Evolutionary conservation across 2,888 invertebrate species (phyloP).

Genomic region (Xestia ashworthii): DNA sequence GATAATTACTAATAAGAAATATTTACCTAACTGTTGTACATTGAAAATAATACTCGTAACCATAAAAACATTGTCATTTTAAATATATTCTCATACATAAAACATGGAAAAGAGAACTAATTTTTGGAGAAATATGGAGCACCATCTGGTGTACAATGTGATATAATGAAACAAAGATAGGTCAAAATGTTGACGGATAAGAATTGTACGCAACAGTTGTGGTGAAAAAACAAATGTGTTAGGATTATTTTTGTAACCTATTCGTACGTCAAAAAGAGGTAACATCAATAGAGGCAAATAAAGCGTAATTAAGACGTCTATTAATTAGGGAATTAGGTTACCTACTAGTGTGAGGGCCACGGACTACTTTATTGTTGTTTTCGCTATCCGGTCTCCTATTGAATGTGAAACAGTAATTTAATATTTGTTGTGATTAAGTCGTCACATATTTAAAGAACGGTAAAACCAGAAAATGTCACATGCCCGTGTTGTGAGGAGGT

Average conservation of each 20-base stretch:
- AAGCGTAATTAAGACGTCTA: neutral
- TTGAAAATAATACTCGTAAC: slow-evolving; percentile 10
- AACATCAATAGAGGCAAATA: neutral
- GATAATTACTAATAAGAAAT: slow-evolving; percentile 37
- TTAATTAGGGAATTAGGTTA: neutral
- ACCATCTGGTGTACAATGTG: neutral
- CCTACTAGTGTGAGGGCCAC: neutral
- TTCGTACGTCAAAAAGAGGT: neutral
- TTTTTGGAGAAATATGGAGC: neutral
- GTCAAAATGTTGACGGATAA: neutral
- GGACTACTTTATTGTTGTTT: too few species aligned
- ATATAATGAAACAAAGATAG: neutral
- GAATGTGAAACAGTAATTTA: too few species aligned
- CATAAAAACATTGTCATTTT: slow-evolving; percentile 19
- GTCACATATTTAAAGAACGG: too few species aligned
- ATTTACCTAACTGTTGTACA: neutral
- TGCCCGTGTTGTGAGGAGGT: too few species aligned
- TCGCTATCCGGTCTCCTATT: too few species aligned
- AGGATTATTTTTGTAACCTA: neutral
- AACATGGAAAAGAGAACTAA: neutral
- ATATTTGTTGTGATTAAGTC: too few species aligned
- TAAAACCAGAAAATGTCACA: too few species aligned
- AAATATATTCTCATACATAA: slow-evolving; percentile 9
- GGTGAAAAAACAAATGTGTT: neutral
- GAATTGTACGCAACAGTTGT: neutral